These are phyloP conservation scores for Serranus cabrilla DNA, from an alignment of 2,797 vertebrate species.

Conservation along the genomic window DNA sequence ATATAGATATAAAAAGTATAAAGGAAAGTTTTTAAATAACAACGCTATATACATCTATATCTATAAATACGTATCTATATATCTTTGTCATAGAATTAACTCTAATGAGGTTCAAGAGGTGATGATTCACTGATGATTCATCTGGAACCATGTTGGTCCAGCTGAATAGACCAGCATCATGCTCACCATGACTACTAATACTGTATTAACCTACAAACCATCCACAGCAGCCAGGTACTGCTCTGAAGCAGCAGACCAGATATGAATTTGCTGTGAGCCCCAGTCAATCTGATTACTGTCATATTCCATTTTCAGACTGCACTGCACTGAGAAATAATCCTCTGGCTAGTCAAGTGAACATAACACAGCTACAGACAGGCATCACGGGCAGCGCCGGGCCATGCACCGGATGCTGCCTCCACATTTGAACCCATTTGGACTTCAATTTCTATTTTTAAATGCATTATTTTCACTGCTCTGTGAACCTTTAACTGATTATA, in stretches of 20 bases:
- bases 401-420: constrained; percentile 15
- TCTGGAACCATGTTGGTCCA: constrained; percentile 16
- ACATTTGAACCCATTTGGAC: constrained; percentile 10
- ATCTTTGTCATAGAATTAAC: too few relatives aligned
- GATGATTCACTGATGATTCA: constrained; percentile 22
- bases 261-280: constrained; percentile 49
- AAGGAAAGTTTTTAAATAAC: too few relatives aligned
- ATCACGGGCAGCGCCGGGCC: background rate
- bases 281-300: constrained; percentile 61
- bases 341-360: constrained; percentile 25
- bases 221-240: constrained; percentile 35
- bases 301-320: constrained; percentile 49
- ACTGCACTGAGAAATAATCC: constrained; percentile 45
- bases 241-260: constrained; percentile 20
- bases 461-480: constrained; percentile 3
- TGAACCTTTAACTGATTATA: background rate
- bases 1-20: too few relatives aligned
- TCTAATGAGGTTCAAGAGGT: background rate
- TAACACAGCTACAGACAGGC: constrained; percentile 9
- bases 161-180: constrained; percentile 12
- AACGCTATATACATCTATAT: background rate
- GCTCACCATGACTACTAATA: constrained; percentile 64
- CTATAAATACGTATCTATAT: background rate
- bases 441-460: constrained; percentile 29
- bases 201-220: constrained; percentile 80